Evolutionary conservation across 1,140 invertebrate species (phyloP).

Genomic region (Chrysomallon squamiferum): DNA sequence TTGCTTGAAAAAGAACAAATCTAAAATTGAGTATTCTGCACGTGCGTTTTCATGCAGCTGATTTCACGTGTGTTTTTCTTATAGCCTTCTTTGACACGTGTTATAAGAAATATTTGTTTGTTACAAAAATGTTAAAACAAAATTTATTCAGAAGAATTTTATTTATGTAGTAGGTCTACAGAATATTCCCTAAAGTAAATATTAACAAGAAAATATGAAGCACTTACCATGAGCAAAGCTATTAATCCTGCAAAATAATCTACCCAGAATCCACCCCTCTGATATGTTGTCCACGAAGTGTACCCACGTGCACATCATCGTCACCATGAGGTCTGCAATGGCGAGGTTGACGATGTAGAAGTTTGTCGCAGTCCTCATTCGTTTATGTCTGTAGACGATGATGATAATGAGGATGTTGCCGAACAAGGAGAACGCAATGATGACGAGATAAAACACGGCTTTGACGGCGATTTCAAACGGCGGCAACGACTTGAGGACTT

Average conservation of each 20-base stretch:
- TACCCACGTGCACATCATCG: slow-evolving; percentile 65
- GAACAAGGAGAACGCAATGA: slow-evolving; percentile 43
- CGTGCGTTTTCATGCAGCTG: too few species aligned
- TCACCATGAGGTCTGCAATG: slow-evolving; percentile 60
- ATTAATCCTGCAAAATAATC: slow-evolving; percentile 65
- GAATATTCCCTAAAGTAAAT: too few species aligned
- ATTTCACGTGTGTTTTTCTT: too few species aligned
- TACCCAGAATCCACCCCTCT: slow-evolving; percentile 58
- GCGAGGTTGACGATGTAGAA: slow-evolving; percentile 54
- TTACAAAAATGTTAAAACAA: too few species aligned
- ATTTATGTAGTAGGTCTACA: too few species aligned
- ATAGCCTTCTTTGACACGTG: too few species aligned
- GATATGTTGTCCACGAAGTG: slow-evolving; percentile 57
- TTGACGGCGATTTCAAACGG: slow-evolving; percentile 50
- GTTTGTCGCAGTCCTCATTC: slow-evolving; percentile 48
- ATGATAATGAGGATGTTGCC: slow-evolving; percentile 44
- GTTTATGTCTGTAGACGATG: slow-evolving; percentile 37
- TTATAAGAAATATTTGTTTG: too few species aligned
- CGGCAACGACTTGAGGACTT: slow-evolving; percentile 14
- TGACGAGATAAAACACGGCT: slow-evolving; percentile 44
- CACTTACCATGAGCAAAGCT: slow-evolving; percentile 64
- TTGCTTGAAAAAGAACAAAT: too few species aligned
- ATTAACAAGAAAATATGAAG: too few species aligned
- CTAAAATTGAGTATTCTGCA: too few species aligned
- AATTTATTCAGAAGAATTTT: too few species aligned